Evolutionary conservation across 2,888 invertebrate genomes (phyloP).

Genomic region (Scelioninae gen. 1): DNA sequence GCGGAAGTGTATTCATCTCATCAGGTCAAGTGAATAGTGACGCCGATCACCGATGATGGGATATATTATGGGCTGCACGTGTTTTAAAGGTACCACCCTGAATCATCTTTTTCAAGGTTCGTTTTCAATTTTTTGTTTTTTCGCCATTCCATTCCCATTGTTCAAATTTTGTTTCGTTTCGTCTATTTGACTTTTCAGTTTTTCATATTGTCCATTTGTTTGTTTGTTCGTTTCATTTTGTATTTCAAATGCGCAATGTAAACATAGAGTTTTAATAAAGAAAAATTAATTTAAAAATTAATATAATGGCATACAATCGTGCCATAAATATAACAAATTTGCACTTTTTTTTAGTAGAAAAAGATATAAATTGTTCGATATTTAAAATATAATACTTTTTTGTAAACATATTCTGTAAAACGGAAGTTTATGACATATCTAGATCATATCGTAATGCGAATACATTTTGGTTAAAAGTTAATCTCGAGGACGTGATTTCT

Average conservation of each 20-base stretch:
- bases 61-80: constrained; percentile 97
- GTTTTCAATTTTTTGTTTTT: constrained; percentile 62
- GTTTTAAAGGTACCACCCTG: constrained; percentile 91
- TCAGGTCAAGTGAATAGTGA: constrained; percentile 71
- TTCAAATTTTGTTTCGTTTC: not conserved
- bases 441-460: constrained; percentile 24
- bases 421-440: constrained; percentile 9
- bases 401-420: constrained; percentile 4
- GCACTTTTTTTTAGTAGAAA: no score
- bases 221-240: not conserved
- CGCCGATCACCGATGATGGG: constrained; percentile 90
- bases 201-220: not conserved
- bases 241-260: no score
- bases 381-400: not conserved
- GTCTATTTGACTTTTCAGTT: not conserved
- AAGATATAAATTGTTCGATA: not conserved
- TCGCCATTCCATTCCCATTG: not conserved
- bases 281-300: no score
- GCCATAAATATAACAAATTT: no score
- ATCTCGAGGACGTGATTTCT: constrained; percentile 16
- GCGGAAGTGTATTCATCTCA: constrained; percentile 60
- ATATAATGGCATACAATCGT: no score
- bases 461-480: constrained; percentile 19
- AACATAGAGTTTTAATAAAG: no score
- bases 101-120: constrained; percentile 83